These are phyloP conservation scores for Ceratosolen fusciceps DNA, from an alignment of 1,140 invertebrate genomes.

Conservation along the genomic window DNA sequence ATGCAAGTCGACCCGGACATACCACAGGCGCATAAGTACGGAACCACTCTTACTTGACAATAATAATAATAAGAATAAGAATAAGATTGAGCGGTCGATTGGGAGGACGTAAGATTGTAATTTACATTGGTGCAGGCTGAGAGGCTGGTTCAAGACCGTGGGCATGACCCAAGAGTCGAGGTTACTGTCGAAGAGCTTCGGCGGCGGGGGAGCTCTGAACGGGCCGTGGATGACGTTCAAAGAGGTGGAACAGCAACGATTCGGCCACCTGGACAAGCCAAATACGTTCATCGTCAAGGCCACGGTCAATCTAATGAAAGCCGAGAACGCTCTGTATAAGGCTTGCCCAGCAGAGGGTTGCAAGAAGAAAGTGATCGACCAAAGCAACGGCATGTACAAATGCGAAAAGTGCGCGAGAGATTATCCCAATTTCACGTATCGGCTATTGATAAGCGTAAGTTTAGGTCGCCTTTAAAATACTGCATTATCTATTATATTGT, in stretches of 20 bases:
- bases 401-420: slow-evolving; percentile 96
- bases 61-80: not conserved
- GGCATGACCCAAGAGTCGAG: slow-evolving; percentile 75
- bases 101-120: not conserved
- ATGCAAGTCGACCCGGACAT: slow-evolving; percentile 91
- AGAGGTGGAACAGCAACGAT: slow-evolving; percentile 78
- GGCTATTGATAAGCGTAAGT: slow-evolving; percentile 85
- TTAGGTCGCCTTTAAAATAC: no score
- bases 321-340: slow-evolving; percentile 90
- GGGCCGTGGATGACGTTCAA: slow-evolving; percentile 77
- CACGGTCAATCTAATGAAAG: slow-evolving; percentile 78
- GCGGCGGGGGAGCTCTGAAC: slow-evolving; percentile 51
- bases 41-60: slow-evolving; percentile 12
- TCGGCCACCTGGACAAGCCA: slow-evolving; percentile 80
- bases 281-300: slow-evolving; percentile 85
- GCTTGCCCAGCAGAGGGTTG: slow-evolving; percentile 89
- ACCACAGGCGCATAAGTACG: slow-evolving; percentile 82
- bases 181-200: slow-evolving; percentile 58
- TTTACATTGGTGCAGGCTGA: slow-evolving; percentile 70
- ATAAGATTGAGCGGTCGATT: not conserved
- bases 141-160: slow-evolving; percentile 91
- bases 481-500: no score
- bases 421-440: slow-evolving; percentile 88
- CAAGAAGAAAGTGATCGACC: slow-evolving; percentile 94
- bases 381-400: slow-evolving; percentile 87